phyloP scores from a whole-genome alignment of 92 coral and sea anemone species.

The Actinernus sp. region DNA sequence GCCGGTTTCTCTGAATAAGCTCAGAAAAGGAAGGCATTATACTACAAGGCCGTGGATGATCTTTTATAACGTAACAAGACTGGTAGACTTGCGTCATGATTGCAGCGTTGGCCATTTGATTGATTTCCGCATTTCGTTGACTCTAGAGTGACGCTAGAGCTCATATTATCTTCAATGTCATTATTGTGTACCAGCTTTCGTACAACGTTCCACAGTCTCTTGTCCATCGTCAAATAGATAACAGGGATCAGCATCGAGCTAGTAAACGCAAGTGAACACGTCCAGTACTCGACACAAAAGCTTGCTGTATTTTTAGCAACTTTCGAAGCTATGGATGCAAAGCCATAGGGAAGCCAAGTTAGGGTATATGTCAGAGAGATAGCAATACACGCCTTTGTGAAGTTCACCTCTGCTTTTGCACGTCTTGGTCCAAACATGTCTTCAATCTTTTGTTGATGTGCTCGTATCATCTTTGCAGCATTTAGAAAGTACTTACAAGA shows the following conservation, averaged over 20 bases:
- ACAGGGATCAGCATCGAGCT: conserved; percentile 1
- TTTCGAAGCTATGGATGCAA: not conserved
- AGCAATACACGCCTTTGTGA: conserved; percentile 7
- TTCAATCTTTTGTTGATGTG: conserved; percentile 11
- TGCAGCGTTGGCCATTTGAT: no score
- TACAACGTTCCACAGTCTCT: not conserved
- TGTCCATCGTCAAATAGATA: conserved; percentile 1
- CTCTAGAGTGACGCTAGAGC: no score
- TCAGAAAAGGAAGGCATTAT: no score
- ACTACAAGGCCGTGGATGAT: no score
- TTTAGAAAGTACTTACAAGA: not conserved
- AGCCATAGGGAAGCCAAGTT: conserved; percentile 6
- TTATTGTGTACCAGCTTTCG: not conserved
- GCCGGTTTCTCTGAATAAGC: no score
- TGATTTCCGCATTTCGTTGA: no score
- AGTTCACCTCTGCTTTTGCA: conserved; percentile 17
- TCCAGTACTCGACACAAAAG: conserved; percentile 1
- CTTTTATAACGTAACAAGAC: no score
- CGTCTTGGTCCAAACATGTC: conserved; percentile 10
- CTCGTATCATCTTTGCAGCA: conserved; percentile 15
- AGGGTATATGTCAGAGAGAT: conserved; percentile 2
- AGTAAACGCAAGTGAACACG: not conserved
- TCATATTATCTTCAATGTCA: no score
- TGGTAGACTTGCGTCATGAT: no score
- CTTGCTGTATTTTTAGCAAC: not conserved